phyloP scores from a whole-genome alignment of 2,888 invertebrate species.

The Leucoma salicis region DNA sequence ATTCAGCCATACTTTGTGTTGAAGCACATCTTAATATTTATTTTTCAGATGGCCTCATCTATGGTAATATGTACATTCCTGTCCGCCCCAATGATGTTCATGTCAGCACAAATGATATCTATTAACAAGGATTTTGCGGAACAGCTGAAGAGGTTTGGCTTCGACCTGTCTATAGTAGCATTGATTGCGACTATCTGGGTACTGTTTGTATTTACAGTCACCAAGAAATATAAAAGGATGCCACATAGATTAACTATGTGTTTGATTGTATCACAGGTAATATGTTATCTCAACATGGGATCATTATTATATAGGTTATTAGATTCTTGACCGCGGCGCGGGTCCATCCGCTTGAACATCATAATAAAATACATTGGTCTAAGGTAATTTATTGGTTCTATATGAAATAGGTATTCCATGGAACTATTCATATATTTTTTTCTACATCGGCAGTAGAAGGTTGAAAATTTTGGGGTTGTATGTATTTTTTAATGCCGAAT shows the following conservation, averaged over 20 bases:
- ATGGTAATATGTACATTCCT: constrained; percentile 97
- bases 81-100: constrained; percentile 96
- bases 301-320: not conserved
- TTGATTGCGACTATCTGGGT: constrained; percentile 91
- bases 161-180: constrained; percentile 92
- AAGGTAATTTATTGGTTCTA: too few species aligned
- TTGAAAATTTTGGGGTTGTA: too few species aligned
- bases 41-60: constrained; percentile 93
- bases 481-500: too few species aligned
- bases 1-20: too few species aligned
- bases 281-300: not conserved
- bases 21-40: too few species aligned
- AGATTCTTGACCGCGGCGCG: too few species aligned
- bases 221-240: constrained; percentile 88
- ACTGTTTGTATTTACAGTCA: constrained; percentile 86
- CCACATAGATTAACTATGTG: constrained; percentile 92
- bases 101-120: constrained; percentile 96
- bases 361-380: too few species aligned
- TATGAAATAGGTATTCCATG: too few species aligned
- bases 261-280: constrained; percentile 90
- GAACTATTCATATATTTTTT: too few species aligned
- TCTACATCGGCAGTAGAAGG: too few species aligned
- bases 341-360: too few species aligned
- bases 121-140: constrained; percentile 89
- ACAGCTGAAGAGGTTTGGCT: constrained; percentile 89